Conservation (phyloP, 2,888 invertebrate species). For the Diadegma fenestrale region DNA sequence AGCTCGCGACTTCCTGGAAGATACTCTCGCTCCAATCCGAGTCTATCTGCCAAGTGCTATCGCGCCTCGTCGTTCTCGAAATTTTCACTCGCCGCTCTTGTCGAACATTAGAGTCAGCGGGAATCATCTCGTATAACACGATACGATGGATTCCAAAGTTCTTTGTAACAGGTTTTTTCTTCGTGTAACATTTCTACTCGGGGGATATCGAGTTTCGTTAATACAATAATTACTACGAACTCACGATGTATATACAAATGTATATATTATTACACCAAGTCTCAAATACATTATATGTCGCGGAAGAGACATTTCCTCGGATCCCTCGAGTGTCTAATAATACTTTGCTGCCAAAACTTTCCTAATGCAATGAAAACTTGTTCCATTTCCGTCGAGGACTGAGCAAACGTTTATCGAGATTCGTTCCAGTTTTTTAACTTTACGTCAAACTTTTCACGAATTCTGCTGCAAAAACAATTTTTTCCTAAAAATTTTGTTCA, state of each 20-base stretch:
- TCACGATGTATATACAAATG: neutral
- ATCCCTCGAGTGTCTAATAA: slow-evolving; percentile 31
- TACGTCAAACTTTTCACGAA: slow-evolving; percentile 46
- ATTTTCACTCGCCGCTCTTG: slow-evolving; percentile 20
- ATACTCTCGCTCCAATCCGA: slow-evolving; percentile 32
- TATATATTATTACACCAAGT: neutral
- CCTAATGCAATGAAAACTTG: slow-evolving; percentile 71
- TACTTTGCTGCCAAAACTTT: slow-evolving; percentile 61
- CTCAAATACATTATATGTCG: slow-evolving; percentile 1
- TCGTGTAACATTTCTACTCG: neutral
- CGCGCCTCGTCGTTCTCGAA: slow-evolving; percentile 14
- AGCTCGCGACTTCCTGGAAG: slow-evolving; percentile 53
- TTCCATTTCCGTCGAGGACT: slow-evolving; percentile 65
- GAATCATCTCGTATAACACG: slow-evolving; percentile 2
- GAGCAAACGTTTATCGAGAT: slow-evolving; percentile 69
- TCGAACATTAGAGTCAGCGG: slow-evolving; percentile 13
- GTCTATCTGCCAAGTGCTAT: slow-evolving; percentile 17
- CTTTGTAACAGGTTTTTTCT: slow-evolving; percentile 31
- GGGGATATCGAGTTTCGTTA: slow-evolving; percentile 34
- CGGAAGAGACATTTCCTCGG: neutral
- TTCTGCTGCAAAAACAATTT: slow-evolving; percentile 14
- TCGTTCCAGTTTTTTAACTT: slow-evolving; percentile 43
- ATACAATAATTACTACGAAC: slow-evolving; percentile 15
- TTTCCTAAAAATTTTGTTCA: neutral
- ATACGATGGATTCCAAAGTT: neutral